Conservation (phyloP, 2,888 invertebrate species). For the Epinotia nisella region DNA sequence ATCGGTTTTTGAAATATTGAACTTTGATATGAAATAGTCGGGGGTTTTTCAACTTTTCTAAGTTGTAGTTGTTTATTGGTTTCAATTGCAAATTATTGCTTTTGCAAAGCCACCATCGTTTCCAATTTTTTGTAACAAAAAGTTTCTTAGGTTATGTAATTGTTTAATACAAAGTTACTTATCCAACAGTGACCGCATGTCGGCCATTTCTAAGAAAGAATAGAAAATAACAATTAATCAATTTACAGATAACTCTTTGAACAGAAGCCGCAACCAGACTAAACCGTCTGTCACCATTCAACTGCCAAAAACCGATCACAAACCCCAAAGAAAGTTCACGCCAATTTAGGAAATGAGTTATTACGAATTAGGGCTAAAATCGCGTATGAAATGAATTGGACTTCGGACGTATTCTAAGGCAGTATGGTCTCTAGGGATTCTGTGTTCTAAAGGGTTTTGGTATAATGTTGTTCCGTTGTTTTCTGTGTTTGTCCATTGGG, state of each 20-base stretch:
- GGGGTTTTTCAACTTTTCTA: too few species aligned
- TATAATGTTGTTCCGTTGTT: background rate
- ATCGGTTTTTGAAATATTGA: too few species aligned
- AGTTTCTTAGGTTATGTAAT: too few species aligned
- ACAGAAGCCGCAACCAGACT: conserved; percentile 19
- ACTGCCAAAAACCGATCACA: background rate
- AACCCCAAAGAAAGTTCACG: background rate
- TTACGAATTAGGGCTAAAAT: background rate
- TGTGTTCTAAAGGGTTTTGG: background rate
- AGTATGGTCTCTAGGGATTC: background rate
- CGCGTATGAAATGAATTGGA: background rate
- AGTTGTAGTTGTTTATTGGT: too few species aligned
- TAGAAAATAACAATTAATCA: conserved; percentile 35
- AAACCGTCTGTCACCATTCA: conserved; percentile 22
- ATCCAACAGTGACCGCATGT: background rate
- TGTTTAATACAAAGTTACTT: background rate
- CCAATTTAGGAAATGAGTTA: background rate
- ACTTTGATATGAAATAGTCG: too few species aligned
- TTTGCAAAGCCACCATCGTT: too few species aligned
- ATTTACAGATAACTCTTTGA: conserved; percentile 16
- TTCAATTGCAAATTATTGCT: too few species aligned
- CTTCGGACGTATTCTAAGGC: background rate
- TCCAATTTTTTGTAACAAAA: too few species aligned
- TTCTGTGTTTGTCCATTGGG: background rate
- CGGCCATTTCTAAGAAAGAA: conserved; percentile 21